Evolutionary conservation across 2,797 vertebrate species (phyloP).

Genomic region (Danio aesculapii): DNA sequence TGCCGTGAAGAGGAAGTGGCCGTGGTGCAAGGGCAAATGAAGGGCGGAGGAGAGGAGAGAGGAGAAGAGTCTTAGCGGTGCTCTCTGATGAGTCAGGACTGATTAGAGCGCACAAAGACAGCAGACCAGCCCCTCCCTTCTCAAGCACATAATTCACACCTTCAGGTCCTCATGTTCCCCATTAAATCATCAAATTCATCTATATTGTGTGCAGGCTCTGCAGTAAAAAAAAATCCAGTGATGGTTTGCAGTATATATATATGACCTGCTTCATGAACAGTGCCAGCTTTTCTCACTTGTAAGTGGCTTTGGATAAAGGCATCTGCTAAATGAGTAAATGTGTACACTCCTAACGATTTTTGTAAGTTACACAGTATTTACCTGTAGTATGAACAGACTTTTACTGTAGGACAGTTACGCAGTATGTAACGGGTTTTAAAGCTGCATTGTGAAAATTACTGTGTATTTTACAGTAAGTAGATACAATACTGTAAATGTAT

Average conservation of each 20-base stretch:
- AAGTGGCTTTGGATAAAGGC: too few relatives aligned
- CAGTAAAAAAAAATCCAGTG: constrained; percentile 40
- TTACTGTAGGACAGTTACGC: too few relatives aligned
- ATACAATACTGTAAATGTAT: too few relatives aligned
- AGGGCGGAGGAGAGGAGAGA: constrained; percentile 67
- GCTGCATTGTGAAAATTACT: too few relatives aligned
- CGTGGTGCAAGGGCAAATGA: constrained; percentile 72
- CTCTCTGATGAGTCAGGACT: constrained; percentile 60
- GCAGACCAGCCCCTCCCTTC: constrained; percentile 66
- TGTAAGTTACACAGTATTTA: too few relatives aligned
- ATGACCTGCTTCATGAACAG: constrained; percentile 56
- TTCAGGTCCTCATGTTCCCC: constrained; percentile 57
- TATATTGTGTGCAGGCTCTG: constrained; percentile 50
- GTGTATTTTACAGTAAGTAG: too few relatives aligned
- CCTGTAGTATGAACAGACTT: too few relatives aligned
- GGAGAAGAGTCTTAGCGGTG: constrained; percentile 46
- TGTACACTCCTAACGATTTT: too few relatives aligned
- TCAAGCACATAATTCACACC: constrained; percentile 65
- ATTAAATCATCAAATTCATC: constrained; percentile 71
- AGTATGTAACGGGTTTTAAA: too few relatives aligned
- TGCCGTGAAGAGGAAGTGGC: constrained; percentile 61
- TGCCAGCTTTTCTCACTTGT: constrained; percentile 49
- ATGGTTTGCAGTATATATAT: constrained; percentile 13
- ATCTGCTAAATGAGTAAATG: too few relatives aligned
- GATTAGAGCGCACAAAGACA: constrained; percentile 67